Percentiles rank a stretch among this genome's conserved stretches.
phyloP scores from a whole-genome alignment of 2,113 vertebrate species.

The Silurus meridionalis region DNA sequence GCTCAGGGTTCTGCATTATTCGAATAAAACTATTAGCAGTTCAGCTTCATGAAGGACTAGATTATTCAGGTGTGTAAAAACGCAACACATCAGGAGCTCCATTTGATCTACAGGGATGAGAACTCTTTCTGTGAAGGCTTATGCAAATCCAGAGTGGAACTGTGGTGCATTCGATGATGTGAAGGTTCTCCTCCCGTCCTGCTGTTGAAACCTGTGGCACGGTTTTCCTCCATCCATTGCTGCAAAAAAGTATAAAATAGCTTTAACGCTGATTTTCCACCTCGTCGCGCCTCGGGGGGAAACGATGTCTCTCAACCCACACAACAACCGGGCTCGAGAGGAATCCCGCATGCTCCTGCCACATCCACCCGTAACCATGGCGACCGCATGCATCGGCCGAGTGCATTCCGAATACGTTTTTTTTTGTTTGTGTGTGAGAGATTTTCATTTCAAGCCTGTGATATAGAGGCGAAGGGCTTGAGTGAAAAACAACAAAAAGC shows the following conservation, averaged over 20 bases:
- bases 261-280: conserved; percentile 26
- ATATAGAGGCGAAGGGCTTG: conserved; percentile 10
- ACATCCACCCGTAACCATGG: conserved; percentile 55
- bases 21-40: not conserved
- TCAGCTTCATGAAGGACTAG: not conserved
- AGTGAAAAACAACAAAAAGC: not conserved
- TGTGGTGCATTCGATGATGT: not conserved
- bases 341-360: conserved; percentile 37
- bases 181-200: not conserved
- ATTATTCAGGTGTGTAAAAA: not conserved
- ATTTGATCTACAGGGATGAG: not conserved
- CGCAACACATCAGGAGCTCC: not conserved
- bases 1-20: not conserved
- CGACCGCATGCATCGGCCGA: conserved; percentile 43
- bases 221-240: not conserved
- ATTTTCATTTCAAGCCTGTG: conserved; percentile 40
- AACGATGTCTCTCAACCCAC: conserved; percentile 43
- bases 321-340: conserved; percentile 34
- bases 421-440: conserved; percentile 18
- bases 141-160: not conserved
- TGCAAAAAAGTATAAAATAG: not conserved
- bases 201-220: not conserved
- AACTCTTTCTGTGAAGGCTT: not conserved
- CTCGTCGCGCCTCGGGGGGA: conserved; percentile 39
- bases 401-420: conserved; percentile 42